Conservation (phyloP, 2,888 invertebrate genomes). For the Diaperis boleti region DNA sequence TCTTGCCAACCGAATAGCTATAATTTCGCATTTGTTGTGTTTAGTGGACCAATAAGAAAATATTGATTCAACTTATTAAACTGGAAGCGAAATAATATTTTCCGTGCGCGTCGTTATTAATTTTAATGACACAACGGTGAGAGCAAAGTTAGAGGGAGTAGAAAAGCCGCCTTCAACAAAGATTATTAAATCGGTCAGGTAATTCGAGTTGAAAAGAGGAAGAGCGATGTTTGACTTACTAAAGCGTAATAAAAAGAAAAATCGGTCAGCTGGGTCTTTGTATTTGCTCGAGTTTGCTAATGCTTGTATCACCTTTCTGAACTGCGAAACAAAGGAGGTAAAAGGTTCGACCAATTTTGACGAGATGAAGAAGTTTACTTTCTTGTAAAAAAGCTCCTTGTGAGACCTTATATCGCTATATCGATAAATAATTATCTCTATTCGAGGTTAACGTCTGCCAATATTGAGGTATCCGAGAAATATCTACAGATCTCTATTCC, state of each 20-base stretch:
- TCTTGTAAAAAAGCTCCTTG: no score
- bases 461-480: no score
- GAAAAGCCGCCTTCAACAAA: not conserved
- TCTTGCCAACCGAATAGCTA: conserved; percentile 2
- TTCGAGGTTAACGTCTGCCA: no score
- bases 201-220: conserved; percentile 1
- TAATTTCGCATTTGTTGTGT: conserved; percentile 5
- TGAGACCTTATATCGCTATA: no score
- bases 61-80: conserved; percentile 15
- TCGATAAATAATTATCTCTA: no score
- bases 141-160: not conserved
- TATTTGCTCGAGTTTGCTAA: not conserved
- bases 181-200: conserved; percentile 16
- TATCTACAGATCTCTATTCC: no score
- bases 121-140: conserved; percentile 9
- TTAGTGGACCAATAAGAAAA: conserved; percentile 10
- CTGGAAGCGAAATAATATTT: conserved; percentile 8
- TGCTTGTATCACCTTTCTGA: no score
- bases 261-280: not conserved
- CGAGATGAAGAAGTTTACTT: no score
- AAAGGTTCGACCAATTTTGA: no score
- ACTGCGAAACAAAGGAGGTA: no score
- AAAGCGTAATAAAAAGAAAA: conserved; percentile 4
- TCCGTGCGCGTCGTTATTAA: conserved; percentile 10
- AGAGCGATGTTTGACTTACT: conserved; percentile 1